Base-by-base conservation (phyloP, 2,113 vertebrate genomes). In the Cyprinus carpio region DNA sequence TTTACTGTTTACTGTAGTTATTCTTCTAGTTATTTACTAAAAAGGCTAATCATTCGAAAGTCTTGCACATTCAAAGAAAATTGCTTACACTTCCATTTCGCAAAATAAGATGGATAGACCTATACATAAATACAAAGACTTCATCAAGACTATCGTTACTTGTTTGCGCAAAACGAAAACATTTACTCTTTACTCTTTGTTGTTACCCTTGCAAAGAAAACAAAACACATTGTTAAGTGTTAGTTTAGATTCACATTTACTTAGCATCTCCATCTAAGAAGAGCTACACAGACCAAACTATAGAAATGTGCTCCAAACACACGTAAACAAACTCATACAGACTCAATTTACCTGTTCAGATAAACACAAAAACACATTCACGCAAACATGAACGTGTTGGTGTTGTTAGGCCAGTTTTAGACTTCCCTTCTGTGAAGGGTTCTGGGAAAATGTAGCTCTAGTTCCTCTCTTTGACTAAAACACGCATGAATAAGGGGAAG, bases 391-490 rank as follows among this genome's bases (percentile, higher is more conserved):
- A 10, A 43, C 2, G 40, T 43, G 2, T 43, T 43, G 40, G 8
- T 43, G 40, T 43, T 43, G 12, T 81, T 65, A 10, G 9, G 60
- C n/a, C 40, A 58, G 29, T 74, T n/a, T 88, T 31, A 80, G 65
- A 86, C 84, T 88, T 88, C 87, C 87, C 78, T 81, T 88, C 72
- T 88, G 75, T 86, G 75, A 79, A 67, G 81, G 85, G 78, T 86
- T 69, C 84, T 85, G 80, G 87, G 83, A 83, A 87, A 85, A 87
- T 15, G 27, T 81, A 49, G 69, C 75, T 60, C 27, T 62, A 58
- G 87, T 88, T 88, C 87, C 67, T 74, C 75, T 83, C 84, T 40
- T 62, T 81, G 78, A 64, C 78, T 16, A 81, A 43, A 81, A 80
- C 56, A 81, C 15, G 64, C 67, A 67, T 60, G 51, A 46, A 75